phyloP scores from a whole-genome alignment of 2,888 invertebrate genomes.

The Calliopum simillimum region DNA sequence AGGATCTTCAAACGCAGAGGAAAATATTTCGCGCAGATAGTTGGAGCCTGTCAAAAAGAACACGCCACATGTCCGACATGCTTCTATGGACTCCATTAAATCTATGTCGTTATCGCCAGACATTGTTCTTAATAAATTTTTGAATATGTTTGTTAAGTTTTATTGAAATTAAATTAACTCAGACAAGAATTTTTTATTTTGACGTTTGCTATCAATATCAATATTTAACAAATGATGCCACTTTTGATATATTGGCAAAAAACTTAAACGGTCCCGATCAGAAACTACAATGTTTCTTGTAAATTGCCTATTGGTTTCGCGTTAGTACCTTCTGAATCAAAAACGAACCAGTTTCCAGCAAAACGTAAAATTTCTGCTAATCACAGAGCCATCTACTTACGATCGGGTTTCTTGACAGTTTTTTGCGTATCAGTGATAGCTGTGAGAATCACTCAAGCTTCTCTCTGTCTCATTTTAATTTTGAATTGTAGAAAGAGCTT shows the following conservation, averaged over 20 bases:
- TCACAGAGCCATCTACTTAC: too few species aligned
- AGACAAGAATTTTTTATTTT: constrained; percentile 6
- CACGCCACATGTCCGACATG: constrained; percentile 59
- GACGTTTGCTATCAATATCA: constrained; percentile 32
- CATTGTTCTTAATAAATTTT: constrained; percentile 22
- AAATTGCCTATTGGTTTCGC: too few species aligned
- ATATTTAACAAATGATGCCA: constrained; percentile 33
- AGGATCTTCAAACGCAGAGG: constrained; percentile 43
- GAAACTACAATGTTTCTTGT: too few species aligned
- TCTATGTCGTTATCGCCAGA: constrained; percentile 32
- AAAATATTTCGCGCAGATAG: constrained; percentile 46
- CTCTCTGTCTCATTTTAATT: too few species aligned
- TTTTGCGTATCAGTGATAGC: too few species aligned
- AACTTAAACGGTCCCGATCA: too few species aligned
- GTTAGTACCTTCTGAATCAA: too few species aligned
- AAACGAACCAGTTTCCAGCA: too few species aligned
- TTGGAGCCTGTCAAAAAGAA: constrained; percentile 50
- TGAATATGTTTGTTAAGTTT: constrained; percentile 32
- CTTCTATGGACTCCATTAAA: constrained; percentile 51
- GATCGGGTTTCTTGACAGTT: too few species aligned
- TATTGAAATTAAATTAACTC: constrained; percentile 1
- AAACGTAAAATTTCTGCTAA: too few species aligned
- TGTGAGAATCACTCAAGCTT: too few species aligned
- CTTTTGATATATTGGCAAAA: constrained; percentile 5
- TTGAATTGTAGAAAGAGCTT: too few species aligned